Base-by-base conservation (phyloP, 2,113 vertebrate genomes). In the Dasyprocta punctata region DNA sequence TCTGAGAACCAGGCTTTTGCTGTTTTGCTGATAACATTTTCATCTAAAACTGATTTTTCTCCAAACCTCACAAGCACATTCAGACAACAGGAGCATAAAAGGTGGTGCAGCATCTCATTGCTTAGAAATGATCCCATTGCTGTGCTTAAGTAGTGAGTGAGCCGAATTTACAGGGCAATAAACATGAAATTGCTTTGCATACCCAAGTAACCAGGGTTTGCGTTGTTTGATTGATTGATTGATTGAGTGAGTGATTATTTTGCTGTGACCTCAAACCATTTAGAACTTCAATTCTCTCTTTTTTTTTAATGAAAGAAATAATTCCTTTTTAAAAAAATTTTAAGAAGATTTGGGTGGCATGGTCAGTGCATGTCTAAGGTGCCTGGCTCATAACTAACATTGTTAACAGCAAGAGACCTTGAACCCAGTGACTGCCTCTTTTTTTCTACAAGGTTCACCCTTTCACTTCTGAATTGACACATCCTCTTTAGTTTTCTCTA, bases 91-190 rank as follows among this genome's bases (percentile, higher is more conserved):
- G 33, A 71, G 22, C 9, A 24, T 69, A 49, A 41, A 69, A 52
- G 3, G 2, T 52, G 14, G 5, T 3, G 12, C 3, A 44, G 71
- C 13, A n/a, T 44, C 13, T 13, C 17, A 33, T 0, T 33, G 6
- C 44, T 86, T 81, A 73, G 56, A 26, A 73, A 54, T 38, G 0
- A 0, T 33, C 11, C 11, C 36, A 3, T n/a, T 49, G 22, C 52
- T 38, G 24, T 22, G 28, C 73, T 33, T 38, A 10, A 24, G 6
- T 16, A 63, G 11, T 52, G 24, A 61, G n/a, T 28, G 10, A 61
- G 4, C 0, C 49, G 3, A 33, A 12, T 36, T 16, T 28, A 38
- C 1, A 16, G 24, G 30, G 19, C 22, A 58, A 9, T 19, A 49
- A 14, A 44, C 30, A 41, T 52, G 56, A 78, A 3, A 30, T 7